Evolutionary conservation across 2,113 vertebrate species (phyloP).

Genomic region (Strigops habroptila): DNA sequence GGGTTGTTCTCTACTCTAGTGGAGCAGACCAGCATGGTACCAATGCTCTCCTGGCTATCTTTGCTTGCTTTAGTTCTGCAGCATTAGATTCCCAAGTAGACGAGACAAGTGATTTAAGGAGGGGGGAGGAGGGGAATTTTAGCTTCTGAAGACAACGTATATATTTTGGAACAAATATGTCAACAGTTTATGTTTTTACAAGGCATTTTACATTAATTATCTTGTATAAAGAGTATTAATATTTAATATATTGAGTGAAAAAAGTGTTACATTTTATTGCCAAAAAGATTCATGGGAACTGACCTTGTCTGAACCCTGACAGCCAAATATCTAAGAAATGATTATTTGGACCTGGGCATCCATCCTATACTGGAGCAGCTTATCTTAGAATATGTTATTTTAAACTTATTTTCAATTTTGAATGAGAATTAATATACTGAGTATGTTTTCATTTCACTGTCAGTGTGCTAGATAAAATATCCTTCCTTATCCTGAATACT

Average conservation of each 20-base stretch:
- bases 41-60: neutral
- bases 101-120: neutral
- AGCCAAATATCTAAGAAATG: neutral
- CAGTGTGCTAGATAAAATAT: neutral
- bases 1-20: neutral
- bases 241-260: neutral
- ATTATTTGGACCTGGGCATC: neutral
- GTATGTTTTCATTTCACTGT: neutral
- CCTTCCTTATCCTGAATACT: neutral
- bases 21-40: neutral
- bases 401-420: neutral
- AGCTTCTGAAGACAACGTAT: neutral
- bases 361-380: neutral
- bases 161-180: neutral
- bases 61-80: neutral
- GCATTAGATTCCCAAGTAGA: neutral
- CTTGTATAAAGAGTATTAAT: neutral
- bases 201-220: neutral
- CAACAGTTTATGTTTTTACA: neutral
- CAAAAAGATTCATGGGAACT: neutral
- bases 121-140: too few relatives aligned
- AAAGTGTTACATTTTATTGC: neutral
- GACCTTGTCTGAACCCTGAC: neutral
- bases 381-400: conserved; percentile 4
- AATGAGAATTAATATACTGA: neutral